Conservation (phyloP, 1,140 invertebrate genomes). For the Drosophila quadrilineata region DNA sequence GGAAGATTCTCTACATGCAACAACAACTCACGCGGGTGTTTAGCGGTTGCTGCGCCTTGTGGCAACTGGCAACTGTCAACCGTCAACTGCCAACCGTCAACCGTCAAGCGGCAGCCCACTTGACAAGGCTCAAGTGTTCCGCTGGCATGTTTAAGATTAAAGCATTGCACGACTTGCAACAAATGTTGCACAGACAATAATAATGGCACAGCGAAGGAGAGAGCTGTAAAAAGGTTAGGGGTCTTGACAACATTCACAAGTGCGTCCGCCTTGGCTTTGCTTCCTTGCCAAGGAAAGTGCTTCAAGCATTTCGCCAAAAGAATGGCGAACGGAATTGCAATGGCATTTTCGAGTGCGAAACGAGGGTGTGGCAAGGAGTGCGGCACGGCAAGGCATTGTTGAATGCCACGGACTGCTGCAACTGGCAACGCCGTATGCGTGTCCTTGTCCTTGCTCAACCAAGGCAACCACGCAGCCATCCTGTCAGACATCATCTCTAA, state of each 20-base stretch:
- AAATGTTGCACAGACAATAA: slow-evolving; percentile 76
- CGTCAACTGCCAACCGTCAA: slow-evolving; percentile 37
- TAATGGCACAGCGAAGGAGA: no score
- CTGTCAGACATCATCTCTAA: slow-evolving; percentile 40
- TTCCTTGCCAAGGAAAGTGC: slow-evolving; percentile 50
- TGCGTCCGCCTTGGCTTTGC: slow-evolving; percentile 32
- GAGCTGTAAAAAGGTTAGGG: no score
- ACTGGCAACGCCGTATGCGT: slow-evolving; percentile 5
- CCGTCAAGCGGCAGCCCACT: slow-evolving; percentile 63
- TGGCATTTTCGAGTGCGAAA: slow-evolving; percentile 56
- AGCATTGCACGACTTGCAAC: slow-evolving; percentile 68
- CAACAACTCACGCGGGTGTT: slow-evolving; percentile 35
- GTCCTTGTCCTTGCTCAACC: slow-evolving; percentile 70
- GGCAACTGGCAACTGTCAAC: slow-evolving; percentile 4
- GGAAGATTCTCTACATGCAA: slow-evolving; percentile 44
- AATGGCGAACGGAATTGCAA: slow-evolving; percentile 67
- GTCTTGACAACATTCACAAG: slow-evolving; percentile 40
- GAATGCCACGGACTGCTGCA: slow-evolving; percentile 30
- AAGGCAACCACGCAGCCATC: no score
- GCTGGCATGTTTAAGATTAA: slow-evolving; percentile 80
- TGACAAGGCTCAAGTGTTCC: slow-evolving; percentile 75
- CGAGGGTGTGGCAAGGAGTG: slow-evolving; percentile 17
- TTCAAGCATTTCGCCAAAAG: slow-evolving; percentile 57
- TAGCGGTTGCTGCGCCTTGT: not conserved
- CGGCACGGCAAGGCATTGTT: slow-evolving; percentile 35